Conservation (phyloP, 2,113 vertebrate genomes). For the Tychaedon coryphoeus region DNA sequence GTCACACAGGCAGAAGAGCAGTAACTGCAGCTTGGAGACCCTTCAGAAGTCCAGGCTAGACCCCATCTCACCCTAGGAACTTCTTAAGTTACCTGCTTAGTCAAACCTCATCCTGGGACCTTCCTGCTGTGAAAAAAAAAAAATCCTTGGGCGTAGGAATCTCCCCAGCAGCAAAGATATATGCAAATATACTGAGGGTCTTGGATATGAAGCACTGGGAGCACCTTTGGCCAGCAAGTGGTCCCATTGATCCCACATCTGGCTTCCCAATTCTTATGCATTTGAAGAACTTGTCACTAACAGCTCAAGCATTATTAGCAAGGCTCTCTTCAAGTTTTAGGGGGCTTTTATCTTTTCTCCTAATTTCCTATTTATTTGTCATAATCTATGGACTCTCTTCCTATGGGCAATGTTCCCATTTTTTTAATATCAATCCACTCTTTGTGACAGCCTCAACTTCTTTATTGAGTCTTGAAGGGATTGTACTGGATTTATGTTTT, state of each 20-base stretch:
- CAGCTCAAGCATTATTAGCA: neutral
- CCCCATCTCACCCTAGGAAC: too few species aligned
- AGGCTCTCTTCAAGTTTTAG: neutral
- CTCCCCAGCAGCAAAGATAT: neutral
- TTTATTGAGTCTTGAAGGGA: neutral
- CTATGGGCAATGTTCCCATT: neutral
- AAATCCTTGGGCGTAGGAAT: neutral
- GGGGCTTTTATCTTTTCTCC: neutral
- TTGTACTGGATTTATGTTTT: neutral
- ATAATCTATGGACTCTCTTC: neutral
- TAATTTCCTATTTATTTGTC: neutral
- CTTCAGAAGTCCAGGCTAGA: neutral
- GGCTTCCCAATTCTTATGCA: neutral
- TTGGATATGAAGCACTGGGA: fast-evolving
- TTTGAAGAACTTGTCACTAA: neutral
- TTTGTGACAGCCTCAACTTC: neutral
- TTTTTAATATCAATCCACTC: neutral
- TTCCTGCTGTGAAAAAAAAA: neutral
- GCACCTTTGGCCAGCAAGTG: neutral
- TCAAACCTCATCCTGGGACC: neutral
- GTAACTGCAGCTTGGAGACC: neutral
- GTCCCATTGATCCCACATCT: neutral
- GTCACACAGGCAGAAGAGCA: neutral
- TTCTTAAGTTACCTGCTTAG: neutral
- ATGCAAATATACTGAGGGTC: neutral